These are phyloP conservation scores for Tokudaia muenninki DNA, from an alignment of 2,797 vertebrate genomes.

Conservation along the genomic window DNA sequence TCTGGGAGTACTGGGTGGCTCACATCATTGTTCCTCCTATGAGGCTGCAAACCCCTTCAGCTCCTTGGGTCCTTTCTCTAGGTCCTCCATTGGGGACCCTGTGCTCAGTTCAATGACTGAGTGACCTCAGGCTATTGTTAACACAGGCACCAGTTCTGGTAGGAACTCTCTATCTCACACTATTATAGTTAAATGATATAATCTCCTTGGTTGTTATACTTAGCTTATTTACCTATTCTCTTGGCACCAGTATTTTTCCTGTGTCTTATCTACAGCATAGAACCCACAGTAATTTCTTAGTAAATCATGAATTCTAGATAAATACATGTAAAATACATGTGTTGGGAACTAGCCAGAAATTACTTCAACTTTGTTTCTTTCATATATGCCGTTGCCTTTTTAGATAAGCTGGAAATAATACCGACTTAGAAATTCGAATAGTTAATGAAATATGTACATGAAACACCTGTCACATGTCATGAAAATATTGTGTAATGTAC, in stretches of 20 bases:
- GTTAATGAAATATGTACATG: not conserved
- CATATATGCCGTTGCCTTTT: not conserved
- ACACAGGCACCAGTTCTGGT: not conserved
- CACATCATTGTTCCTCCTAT: too few species aligned
- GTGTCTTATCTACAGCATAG: not conserved
- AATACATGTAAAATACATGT: not conserved
- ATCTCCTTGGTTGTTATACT: not conserved
- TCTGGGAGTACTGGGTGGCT: too few species aligned
- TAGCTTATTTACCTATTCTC: not conserved
- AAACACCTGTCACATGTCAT: not conserved
- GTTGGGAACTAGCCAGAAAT: not conserved
- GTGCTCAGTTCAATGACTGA: too few species aligned
- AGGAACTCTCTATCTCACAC: not conserved
- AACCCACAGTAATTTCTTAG: not conserved
- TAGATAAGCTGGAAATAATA: not conserved
- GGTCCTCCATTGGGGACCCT: too few species aligned
- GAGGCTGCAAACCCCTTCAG: too few species aligned
- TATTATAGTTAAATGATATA: slow-evolving; percentile 25
- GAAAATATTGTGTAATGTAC: not conserved
- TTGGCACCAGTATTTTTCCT: not conserved
- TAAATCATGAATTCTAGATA: not conserved
- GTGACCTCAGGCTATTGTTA: not conserved
- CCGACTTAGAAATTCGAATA: not conserved
- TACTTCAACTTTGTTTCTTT: not conserved
- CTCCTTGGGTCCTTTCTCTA: too few species aligned